These are phyloP conservation scores for Meriones psammophilus DNA, from an alignment of 2,797 vertebrate species.

Conservation along the genomic window DNA sequence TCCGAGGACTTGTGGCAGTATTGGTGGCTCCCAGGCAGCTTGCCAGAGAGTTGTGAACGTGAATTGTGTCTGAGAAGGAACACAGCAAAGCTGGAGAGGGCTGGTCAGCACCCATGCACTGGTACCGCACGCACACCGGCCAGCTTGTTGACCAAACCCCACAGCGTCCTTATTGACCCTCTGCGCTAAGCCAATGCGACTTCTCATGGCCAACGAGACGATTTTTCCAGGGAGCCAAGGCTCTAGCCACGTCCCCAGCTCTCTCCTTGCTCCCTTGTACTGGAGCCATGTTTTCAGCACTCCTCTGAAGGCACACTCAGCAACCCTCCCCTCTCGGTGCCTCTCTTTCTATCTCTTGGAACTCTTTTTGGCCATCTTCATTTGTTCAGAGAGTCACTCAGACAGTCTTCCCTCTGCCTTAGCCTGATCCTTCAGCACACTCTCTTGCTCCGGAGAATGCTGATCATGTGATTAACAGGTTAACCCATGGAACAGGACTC, in stretches of 20 bases:
- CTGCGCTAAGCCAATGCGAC: background rate
- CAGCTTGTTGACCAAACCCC: background rate
- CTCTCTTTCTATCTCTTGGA: background rate
- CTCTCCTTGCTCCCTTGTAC: background rate
- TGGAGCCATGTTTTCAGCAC: background rate
- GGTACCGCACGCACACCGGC: background rate
- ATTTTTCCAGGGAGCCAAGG: background rate
- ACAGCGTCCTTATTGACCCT: background rate
- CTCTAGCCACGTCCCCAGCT: background rate
- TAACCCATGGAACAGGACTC: background rate
- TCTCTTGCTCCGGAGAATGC: background rate
- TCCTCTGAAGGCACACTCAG: background rate
- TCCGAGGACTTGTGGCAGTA: background rate
- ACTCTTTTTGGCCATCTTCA: background rate
- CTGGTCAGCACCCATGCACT: background rate
- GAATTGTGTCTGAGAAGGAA: background rate
- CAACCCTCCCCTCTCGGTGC: background rate
- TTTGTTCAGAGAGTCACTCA: background rate
- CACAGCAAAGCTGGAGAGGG: background rate
- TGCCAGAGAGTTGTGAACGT: background rate
- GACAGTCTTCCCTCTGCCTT: background rate
- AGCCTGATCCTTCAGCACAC: background rate
- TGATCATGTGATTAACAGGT: accelerated
- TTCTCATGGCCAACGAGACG: background rate
- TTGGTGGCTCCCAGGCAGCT: background rate